These are phyloP conservation scores for Tetrax tetrax DNA, from an alignment of 2,113 vertebrate species.

Conservation along the genomic window DNA sequence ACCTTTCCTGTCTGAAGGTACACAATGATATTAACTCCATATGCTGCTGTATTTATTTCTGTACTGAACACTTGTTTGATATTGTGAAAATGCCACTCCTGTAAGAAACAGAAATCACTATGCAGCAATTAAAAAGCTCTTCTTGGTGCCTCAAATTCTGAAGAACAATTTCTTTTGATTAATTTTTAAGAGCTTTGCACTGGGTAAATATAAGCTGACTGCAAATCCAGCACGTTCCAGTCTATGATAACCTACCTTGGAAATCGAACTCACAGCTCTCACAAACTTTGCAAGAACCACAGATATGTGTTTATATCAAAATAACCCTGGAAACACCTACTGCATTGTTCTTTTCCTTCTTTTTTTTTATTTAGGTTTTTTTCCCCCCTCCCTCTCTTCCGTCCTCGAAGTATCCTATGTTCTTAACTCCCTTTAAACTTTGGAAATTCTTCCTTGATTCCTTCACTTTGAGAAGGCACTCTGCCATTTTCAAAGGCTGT, in stretches of 20 bases:
- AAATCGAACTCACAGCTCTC: not conserved
- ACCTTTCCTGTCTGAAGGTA: not conserved
- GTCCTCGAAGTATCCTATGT: not conserved
- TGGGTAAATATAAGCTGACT: not conserved
- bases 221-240: not conserved
- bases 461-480: not conserved
- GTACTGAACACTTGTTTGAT: constrained; percentile 6
- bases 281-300: not conserved
- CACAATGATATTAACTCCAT: not conserved
- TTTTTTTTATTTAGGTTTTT: not conserved
- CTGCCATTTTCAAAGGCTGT: not conserved
- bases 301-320: not conserved
- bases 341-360: not conserved
- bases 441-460: not conserved
- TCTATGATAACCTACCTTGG: not conserved
- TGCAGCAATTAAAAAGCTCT: constrained; percentile 68
- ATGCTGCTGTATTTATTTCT: constrained; percentile 31
- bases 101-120: constrained; percentile 61
- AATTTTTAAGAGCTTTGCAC: constrained; percentile 22
- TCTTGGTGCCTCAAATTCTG: constrained; percentile 57
- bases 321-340: not conserved
- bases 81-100: constrained; percentile 38
- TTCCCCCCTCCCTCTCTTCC: not conserved
- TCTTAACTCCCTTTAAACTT: not conserved
- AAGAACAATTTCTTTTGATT: constrained; percentile 54